Evolutionary conservation across 2,888 invertebrate genomes (phyloP), one percentile per base, ranked within the genome.

Genomic region (Rutpela maculata): DNA sequence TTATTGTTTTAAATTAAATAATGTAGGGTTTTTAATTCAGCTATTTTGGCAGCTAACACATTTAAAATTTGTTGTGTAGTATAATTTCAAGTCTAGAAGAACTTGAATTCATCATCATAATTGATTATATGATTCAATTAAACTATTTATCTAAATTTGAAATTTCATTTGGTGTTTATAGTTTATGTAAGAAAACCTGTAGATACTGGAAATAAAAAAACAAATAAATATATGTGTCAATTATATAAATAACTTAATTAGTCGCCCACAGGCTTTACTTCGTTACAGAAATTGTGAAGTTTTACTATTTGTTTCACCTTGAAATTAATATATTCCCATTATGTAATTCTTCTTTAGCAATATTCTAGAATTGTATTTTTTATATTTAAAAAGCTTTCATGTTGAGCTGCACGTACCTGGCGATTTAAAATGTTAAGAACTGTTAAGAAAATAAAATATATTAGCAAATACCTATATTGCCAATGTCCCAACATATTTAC

Each of bases 291-390:
- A 60, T 35, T 67, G 67, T 67, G 60, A 31, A 59, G 67, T 74
- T 77, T 74, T 67, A 74, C 70, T 73, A 74, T 74, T 73, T 63
- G 59, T 74, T 74, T 77, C 74, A 77, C 77, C 77, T 77, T 77
- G 77, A 75, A 75, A 67, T 71, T 60, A 77, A 77, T 75, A 59
- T 60, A 77, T 77, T 74, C 67, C 19, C 18, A 69, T 77, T 67
- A 71, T 66, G 70, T 73, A 72, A 73, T 66, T 69, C 12, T 60
- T 75, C 57, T 38, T 65, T 73, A 65, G 31, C 35, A 19, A 19
- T 17, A 70, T 70, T 59, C 59, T 35, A 11, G 43, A 3, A 11
- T 7, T 17, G 17, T 26, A 12, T 62, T 35, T 59, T 22, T 22
- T 12, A 59, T 19, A 59, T 19, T 56, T 15, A 56, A 43, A 12